Evolutionary conservation across 1,140 invertebrate species (phyloP), one percentile per base, ranked within the genome.

Genomic region (Cylas formicarius): DNA sequence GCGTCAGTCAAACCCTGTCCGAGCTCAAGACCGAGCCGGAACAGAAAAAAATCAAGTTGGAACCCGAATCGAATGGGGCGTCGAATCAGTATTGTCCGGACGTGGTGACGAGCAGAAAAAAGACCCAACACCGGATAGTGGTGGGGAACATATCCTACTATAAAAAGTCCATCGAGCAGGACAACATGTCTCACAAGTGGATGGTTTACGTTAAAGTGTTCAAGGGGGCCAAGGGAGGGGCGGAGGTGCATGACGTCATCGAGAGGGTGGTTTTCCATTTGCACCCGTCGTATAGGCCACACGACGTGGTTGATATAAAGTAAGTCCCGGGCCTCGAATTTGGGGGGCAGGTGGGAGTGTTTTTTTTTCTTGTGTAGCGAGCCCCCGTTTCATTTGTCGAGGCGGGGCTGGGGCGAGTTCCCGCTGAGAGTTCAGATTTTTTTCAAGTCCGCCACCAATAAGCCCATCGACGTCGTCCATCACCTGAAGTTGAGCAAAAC

Each of bases 391-490:
- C 82, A 90, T 61, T 61, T 94, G 29, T 80, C 80, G 0, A 73
- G 87, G 29, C 72, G 85, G 34, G 90, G 90, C 13, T 94, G 90
- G 90, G 90, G 90, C 10, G 89, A 93, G 70, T 94, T 94, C 71
- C 84, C 85, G 1, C 68, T 90, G 11, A 70, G 82, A 46, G 76
- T 90, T 6, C 83, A 89, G 59, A 65, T 93, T 6, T 84, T 83
- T 66, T 92, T 93, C 58, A 73, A 78, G 29, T 78, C 82, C 56
- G 54, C 67, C 3, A 60, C 80, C 8, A 87, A 92, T 60, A 86
- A 87, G 58, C 82, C 86, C 1, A 74, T 87, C 3, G 78, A 86
- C 55, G 67, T 93, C 4, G 77, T 86, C 45, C 89, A 94, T 67
- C 73, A 82, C 49, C 68, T 94, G 28, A 85, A 86, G 63, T 67